These are phyloP conservation scores for Varanus komodoensis DNA, from an alignment of 2,113 vertebrate species.

Conservation along the genomic window DNA sequence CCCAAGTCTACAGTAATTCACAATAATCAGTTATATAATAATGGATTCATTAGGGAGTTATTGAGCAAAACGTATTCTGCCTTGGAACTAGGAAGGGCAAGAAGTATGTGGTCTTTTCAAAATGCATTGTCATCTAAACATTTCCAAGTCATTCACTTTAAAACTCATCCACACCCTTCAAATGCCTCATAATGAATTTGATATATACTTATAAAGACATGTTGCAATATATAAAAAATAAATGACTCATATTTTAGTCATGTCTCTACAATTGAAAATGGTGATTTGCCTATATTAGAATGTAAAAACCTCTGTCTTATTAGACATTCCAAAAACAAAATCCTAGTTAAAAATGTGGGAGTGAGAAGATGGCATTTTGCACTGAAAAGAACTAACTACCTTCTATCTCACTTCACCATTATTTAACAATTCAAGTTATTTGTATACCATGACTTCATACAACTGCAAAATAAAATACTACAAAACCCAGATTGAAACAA, in stretches of 20 bases:
- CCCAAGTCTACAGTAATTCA: neutral
- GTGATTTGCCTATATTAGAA: neutral
- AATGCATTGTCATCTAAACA: neutral
- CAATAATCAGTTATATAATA: neutral
- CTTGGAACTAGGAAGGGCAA: neutral
- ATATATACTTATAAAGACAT: neutral
- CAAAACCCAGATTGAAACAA: neutral
- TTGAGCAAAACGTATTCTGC: no score
- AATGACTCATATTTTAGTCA: neutral
- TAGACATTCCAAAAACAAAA: neutral
- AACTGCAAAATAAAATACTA: neutral
- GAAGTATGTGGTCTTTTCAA: neutral
- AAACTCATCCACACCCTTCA: no score
- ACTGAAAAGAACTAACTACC: neutral
- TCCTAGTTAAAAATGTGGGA: neutral
- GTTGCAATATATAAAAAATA: neutral
- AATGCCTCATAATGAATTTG: no score
- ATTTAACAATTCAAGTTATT: neutral
- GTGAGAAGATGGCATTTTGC: neutral
- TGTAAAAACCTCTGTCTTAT: neutral
- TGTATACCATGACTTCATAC: neutral
- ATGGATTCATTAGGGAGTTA: neutral
- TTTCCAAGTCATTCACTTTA: neutral
- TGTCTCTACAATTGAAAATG: neutral
- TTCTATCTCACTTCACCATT: neutral